These are phyloP conservation scores for Umimayanthus chanpuru DNA, from an alignment of 92 coral and sea anemone genomes.

Conservation along the genomic window DNA sequence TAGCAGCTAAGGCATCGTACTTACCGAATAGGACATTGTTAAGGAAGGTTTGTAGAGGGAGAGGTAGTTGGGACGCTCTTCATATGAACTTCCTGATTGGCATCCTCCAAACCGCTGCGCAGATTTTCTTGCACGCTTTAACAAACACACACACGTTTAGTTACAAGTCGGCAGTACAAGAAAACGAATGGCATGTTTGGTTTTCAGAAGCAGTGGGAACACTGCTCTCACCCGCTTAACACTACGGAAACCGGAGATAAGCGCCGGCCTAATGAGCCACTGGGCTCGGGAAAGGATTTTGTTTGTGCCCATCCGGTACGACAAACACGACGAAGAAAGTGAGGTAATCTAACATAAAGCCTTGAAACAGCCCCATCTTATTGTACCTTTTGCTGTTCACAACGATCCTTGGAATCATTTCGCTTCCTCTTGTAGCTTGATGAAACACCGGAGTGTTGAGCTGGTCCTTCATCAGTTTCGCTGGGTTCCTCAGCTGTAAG, in stretches of 20 bases:
- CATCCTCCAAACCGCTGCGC: neutral
- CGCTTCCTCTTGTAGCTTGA: slow-evolving; percentile 28
- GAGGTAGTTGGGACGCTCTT: neutral
- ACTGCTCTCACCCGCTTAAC: too few species aligned
- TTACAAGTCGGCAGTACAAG: neutral
- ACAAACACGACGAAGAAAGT: neutral
- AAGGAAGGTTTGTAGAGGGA: neutral
- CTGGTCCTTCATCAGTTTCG: neutral
- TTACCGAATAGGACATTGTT: slow-evolving; percentile 30
- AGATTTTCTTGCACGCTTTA: neutral
- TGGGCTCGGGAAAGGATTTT: too few species aligned
- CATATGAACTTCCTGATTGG: neutral
- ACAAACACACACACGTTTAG: neutral
- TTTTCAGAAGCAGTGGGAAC: too few species aligned
- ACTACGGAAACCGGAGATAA: too few species aligned
- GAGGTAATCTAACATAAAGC: neutral
- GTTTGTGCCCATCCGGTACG: neutral
- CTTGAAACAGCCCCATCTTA: too few species aligned
- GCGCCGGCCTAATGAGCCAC: too few species aligned
- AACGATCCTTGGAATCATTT: neutral
- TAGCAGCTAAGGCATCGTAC: neutral
- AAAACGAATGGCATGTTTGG: too few species aligned
- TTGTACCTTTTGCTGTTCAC: neutral
- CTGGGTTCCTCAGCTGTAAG: neutral
- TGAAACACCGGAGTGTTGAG: neutral